Evolutionary conservation across 2,113 vertebrate species (phyloP).

Genomic region (Catharus bicknelli): DNA sequence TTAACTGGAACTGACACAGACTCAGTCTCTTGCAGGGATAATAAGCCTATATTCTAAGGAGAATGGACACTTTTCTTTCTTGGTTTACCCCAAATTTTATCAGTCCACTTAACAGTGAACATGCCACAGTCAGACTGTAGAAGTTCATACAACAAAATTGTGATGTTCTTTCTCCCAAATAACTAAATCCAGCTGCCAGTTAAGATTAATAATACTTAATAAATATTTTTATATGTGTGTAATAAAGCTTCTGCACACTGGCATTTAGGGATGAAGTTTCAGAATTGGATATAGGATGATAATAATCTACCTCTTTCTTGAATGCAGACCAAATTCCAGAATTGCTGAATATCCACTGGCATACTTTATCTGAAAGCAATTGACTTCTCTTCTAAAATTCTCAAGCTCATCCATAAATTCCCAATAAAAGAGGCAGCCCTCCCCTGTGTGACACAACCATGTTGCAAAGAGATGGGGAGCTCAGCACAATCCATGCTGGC

Average conservation of each 20-base stretch:
- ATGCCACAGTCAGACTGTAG: neutral
- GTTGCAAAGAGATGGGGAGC: neutral
- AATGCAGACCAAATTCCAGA: neutral
- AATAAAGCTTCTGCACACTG: neutral
- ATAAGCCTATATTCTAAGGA: neutral
- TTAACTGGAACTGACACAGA: neutral
- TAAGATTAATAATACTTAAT: neutral
- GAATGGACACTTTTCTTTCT: neutral
- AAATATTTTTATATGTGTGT: neutral
- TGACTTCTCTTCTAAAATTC: neutral
- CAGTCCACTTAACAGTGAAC: neutral
- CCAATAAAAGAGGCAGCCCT: neutral
- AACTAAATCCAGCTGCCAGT: neutral
- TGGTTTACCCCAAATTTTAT: neutral
- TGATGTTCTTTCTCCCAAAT: neutral
- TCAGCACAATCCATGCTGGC: neutral
- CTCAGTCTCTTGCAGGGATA: neutral
- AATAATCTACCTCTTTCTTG: neutral
- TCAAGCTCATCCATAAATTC: neutral
- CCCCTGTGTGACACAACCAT: fast-evolving
- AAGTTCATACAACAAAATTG: neutral
- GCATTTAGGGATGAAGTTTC: neutral
- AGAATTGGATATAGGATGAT: neutral
- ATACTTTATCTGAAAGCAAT: neutral
- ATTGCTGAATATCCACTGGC: neutral